A percentile compares a stretch with the other conserved stretches of the same genome.
phyloP scores from a whole-genome alignment of 2,888 invertebrate genomes.

The Chymomyza caudatula region DNA sequence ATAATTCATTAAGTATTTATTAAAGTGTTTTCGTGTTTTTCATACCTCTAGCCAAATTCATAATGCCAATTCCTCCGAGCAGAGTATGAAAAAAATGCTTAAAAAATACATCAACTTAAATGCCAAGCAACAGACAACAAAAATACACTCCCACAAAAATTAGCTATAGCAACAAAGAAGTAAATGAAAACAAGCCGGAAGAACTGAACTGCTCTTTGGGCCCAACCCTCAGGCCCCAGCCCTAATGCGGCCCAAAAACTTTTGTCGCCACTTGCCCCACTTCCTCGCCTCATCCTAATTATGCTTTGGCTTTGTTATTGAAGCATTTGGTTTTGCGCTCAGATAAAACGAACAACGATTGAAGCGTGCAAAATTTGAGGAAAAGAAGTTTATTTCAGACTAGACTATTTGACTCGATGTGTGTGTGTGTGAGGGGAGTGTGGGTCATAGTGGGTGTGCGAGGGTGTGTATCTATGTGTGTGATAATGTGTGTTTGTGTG shows the following conservation, averaged over 20 bases:
- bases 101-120: conserved; percentile 23
- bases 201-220: conserved; percentile 10
- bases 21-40: not conserved
- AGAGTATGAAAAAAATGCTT: not conserved
- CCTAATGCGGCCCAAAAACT: not conserved
- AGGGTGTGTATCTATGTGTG: conserved; percentile 21
- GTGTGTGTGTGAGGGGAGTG: conserved; percentile 17
- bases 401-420: conserved; percentile 16
- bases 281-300: conserved; percentile 16
- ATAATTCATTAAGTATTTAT: too few species aligned
- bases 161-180: conserved; percentile 25
- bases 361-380: conserved; percentile 21
- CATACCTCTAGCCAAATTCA: not conserved
- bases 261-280: not conserved
- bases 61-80: not conserved
- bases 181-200: conserved; percentile 28
- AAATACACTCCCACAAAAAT: conserved; percentile 38
- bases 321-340: conserved; percentile 30
- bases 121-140: conserved; percentile 16
- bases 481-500: not conserved
- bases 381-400: not conserved
- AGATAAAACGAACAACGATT: conserved; percentile 44
- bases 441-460: conserved; percentile 24
- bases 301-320: conserved; percentile 42
- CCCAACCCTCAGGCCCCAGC: not conserved